Evolutionary conservation across 1,140 invertebrate species (phyloP).

Genomic region (Pteromalus puparum): DNA sequence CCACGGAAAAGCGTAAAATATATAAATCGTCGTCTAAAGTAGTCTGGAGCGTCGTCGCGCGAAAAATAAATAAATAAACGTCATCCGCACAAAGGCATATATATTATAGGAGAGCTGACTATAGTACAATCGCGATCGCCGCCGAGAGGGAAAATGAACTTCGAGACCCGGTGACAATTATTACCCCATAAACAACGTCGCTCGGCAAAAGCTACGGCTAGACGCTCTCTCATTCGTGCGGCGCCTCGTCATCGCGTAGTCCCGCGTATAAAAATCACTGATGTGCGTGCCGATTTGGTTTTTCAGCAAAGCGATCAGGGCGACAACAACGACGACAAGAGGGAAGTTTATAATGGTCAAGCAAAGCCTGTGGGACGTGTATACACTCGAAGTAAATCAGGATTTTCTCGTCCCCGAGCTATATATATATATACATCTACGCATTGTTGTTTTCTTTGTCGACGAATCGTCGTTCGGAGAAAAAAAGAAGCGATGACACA

Average conservation of each 20-base stretch:
- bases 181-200: conserved; percentile 35
- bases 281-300: not conserved
- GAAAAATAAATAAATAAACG: conserved; percentile 28
- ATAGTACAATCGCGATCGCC: conserved; percentile 5
- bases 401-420: not conserved
- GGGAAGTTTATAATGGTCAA: not conserved
- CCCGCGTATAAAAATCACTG: not conserved
- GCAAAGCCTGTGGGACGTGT: not conserved
- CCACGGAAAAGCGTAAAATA: not conserved
- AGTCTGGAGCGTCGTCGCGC: not conserved
- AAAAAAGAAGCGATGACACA: too few species aligned
- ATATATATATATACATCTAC: too few species aligned
- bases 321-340: not conserved
- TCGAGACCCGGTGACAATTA: not conserved
- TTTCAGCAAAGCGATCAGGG: not conserved
- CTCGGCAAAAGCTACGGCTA: not conserved
- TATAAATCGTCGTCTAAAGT: conserved; percentile 29
- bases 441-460: too few species aligned
- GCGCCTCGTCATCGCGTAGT: not conserved
- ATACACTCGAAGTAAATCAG: not conserved
- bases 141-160: conserved; percentile 21
- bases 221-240: not conserved
- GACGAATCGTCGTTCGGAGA: too few species aligned
- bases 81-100: not conserved
- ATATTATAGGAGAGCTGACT: too few species aligned